Percentiles rank a stretch among this genome's conserved stretches.
phyloP scores from a whole-genome alignment of 2,888 invertebrate species.

The Phyto melanocephala region DNA sequence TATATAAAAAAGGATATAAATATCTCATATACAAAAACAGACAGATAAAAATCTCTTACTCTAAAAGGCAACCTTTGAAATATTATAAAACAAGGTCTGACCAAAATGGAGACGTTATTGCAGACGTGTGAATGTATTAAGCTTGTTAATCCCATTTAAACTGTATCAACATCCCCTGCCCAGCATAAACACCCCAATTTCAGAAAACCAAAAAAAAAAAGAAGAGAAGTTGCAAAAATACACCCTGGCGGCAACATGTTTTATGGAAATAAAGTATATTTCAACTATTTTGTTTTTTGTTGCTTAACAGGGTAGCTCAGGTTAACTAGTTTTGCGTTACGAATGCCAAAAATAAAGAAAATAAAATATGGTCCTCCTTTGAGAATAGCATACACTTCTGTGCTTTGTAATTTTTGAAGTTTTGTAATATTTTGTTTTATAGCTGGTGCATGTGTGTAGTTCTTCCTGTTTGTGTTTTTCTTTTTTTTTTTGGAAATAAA shows the following conservation, averaged over 20 bases:
- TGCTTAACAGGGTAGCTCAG: too few relatives aligned
- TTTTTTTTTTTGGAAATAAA: background rate
- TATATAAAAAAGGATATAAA: background rate
- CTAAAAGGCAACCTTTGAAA: background rate
- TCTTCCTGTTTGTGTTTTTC: background rate
- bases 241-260: constrained; percentile 29
- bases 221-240: too few relatives aligned
- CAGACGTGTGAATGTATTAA: background rate
- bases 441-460: too few relatives aligned
- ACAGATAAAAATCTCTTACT: background rate
- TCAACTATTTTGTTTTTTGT: background rate
- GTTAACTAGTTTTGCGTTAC: background rate
- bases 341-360: constrained; percentile 20
- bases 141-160: constrained; percentile 41
- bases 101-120: constrained; percentile 45
- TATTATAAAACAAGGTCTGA: background rate
- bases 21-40: constrained; percentile 27
- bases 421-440: too few relatives aligned
- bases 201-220: background rate
- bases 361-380: too few relatives aligned
- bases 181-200: background rate
- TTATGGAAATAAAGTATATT: background rate
- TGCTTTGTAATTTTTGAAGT: too few relatives aligned
- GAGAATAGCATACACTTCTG: too few relatives aligned
- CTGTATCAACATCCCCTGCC: background rate